Conservation (phyloP, 2,888 invertebrate genomes). For the Sycophila texana region DNA sequence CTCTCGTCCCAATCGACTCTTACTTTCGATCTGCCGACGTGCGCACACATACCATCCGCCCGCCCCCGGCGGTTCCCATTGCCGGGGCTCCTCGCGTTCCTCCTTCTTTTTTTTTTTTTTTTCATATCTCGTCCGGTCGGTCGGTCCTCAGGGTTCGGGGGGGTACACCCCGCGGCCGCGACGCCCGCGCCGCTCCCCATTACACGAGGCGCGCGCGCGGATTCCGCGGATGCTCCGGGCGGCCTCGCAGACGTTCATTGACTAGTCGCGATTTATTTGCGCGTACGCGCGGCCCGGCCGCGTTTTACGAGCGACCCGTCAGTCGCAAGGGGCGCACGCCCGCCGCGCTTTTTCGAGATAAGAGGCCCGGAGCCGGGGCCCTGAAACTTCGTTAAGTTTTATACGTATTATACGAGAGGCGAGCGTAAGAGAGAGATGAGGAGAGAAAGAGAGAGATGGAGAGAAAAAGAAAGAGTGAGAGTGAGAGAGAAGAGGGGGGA, state of each 20-base stretch:
- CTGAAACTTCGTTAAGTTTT: conserved; percentile 35
- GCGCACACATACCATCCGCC: conserved; percentile 57
- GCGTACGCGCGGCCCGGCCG: conserved; percentile 13
- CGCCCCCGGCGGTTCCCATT: conserved; percentile 69
- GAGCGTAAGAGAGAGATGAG: too few relatives aligned
- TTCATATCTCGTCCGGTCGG: not conserved
- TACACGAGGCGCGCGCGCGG: not conserved
- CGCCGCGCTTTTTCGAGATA: conserved; percentile 30
- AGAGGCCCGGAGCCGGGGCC: not conserved
- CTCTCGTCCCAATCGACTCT: conserved; percentile 42
- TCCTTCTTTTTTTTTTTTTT: conserved; percentile 28
- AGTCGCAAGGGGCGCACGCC: not conserved
- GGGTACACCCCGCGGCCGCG: not conserved
- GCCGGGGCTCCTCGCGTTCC: conserved; percentile 32
- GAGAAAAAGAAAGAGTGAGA: too few relatives aligned
- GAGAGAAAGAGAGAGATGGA: too few relatives aligned
- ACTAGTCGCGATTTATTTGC: conserved; percentile 50
- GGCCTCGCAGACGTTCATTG: conserved; percentile 41
- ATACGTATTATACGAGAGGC: not conserved
- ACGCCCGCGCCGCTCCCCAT: conserved; percentile 10
- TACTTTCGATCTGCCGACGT: conserved; percentile 37
- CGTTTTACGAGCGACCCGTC: conserved; percentile 44
- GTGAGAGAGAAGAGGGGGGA: not conserved
- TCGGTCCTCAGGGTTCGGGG: conserved; percentile 24
- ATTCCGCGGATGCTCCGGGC: conserved; percentile 41